Evolutionary conservation across 2,888 invertebrate species (phyloP), one percentile per base, ranked within the genome.

Genomic region (Auanema freiburgensis): DNA sequence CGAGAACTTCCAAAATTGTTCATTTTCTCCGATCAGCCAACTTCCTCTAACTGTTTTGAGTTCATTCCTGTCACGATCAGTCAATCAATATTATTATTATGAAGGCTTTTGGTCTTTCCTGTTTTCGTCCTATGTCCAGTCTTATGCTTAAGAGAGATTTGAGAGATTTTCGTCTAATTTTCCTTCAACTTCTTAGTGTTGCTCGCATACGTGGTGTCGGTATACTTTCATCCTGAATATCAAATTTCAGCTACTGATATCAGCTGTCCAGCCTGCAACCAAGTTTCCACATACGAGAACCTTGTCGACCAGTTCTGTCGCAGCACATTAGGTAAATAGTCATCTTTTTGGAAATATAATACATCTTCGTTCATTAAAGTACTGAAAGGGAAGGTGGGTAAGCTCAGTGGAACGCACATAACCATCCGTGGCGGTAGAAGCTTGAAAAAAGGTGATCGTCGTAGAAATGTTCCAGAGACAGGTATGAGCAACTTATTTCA

Each of bases 241-340:
- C 33, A 33, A 23, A 57, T 78, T 78, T 73, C 69, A 80, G 80
- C 66, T 53, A 60, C 50, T 49, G 65, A 69, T 18, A 44, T 66
- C 51, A 69, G 71, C 49, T 88, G 88, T 76, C 83, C 84, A 42
- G 85, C 87, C 6, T 88, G 88, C 81, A 85, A 85, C 61, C 88
- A 88, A 73, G 87, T 87, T 1, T 85, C 86, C 63, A 88, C 88
- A 4, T 88, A 87, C 76, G 89, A 89, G 81, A 88, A 88, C 72
- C 86, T 89, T 64, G 84, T 89, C 67, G 88, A 89, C 80, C 87
- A 88, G 77, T 88, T 85, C 77, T 88, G 88, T 75, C 81, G 87
- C 61, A 85, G 88, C 16, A 85, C 86, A 59, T 85, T 87, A 70
- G 88, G 88, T 88, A 8, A 43, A 40, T 40, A 14, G 8, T 33